Conservation (phyloP, 2,113 vertebrate genomes). For the Ictidomys tridecemlineatus region DNA sequence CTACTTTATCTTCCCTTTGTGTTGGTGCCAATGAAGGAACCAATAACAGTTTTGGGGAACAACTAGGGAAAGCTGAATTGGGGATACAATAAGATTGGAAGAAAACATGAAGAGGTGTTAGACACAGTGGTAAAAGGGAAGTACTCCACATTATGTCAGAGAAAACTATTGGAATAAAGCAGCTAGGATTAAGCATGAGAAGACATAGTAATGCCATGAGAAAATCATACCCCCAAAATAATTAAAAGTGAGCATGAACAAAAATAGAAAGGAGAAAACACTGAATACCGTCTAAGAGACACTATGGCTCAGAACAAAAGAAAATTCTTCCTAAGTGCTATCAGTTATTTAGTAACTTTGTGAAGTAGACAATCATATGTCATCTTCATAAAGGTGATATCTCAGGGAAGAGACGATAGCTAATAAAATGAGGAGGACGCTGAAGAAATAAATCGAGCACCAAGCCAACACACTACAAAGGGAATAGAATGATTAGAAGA, state of each 20-base stretch:
- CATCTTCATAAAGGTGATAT: neutral
- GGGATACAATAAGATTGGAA: neutral
- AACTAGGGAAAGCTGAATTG: neutral
- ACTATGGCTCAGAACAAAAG: neutral
- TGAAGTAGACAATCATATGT: neutral
- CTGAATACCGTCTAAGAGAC: neutral
- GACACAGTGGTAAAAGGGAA: neutral
- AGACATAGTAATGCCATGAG: neutral
- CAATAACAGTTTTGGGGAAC: neutral
- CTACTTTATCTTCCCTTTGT: neutral
- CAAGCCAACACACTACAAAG: neutral
- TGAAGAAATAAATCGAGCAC: neutral
- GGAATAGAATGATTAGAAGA: neutral
- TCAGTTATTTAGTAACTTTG: constrained; percentile 1
- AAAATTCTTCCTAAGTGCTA: neutral
- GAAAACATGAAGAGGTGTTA: neutral
- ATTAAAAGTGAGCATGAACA: neutral
- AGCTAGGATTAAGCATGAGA: neutral
- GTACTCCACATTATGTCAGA: neutral
- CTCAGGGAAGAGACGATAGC: neutral
- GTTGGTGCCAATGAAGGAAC: neutral
- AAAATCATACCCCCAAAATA: neutral
- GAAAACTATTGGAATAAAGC: neutral
- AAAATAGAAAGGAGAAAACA: neutral
- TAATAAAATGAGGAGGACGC: neutral